Percentiles rank a stretch among this genome's conserved stretches.
Conservation (phyloP, 2,888 invertebrate species). For the Ctenicera cuprea region DNA sequence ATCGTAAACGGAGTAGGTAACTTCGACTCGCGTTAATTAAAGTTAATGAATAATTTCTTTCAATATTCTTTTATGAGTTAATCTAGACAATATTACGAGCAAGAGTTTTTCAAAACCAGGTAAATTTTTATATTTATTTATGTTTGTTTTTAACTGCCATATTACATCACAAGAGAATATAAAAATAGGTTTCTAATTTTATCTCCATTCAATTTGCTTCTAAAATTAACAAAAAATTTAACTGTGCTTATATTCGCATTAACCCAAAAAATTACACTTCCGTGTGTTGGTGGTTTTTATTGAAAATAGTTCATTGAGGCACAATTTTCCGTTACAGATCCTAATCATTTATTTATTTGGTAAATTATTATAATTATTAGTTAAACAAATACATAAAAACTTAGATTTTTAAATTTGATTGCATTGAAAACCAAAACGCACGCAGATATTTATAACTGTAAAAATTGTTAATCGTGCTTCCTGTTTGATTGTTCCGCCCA, state of each 20-base stretch:
- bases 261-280: conserved; percentile 1
- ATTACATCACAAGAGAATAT: too few relatives aligned
- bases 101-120: too few relatives aligned
- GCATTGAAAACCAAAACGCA: conserved; percentile 4
- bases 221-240: not conserved
- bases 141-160: too few relatives aligned
- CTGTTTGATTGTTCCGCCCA: conserved; percentile 9
- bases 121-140: too few relatives aligned
- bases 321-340: conserved; percentile 6
- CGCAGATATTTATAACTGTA: conserved; percentile 12
- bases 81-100: too few relatives aligned
- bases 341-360: conserved; percentile 6
- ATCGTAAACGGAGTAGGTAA: too few relatives aligned
- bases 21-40: too few relatives aligned
- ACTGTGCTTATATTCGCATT: conserved; percentile 9
- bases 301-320: not conserved
- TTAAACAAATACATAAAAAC: conserved; percentile 2
- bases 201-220: too few relatives aligned
- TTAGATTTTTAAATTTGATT: conserved; percentile 11
- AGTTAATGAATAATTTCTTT: too few relatives aligned
- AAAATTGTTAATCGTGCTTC: not conserved
- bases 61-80: too few relatives aligned
- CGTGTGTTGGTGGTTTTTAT: not conserved
- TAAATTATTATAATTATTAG: conserved; percentile 12
- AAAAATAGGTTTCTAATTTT: too few relatives aligned